Percentiles rank a stretch among this genome's conserved stretches.
phyloP scores from a whole-genome alignment of 2,888 invertebrate genomes.

The Actias luna region DNA sequence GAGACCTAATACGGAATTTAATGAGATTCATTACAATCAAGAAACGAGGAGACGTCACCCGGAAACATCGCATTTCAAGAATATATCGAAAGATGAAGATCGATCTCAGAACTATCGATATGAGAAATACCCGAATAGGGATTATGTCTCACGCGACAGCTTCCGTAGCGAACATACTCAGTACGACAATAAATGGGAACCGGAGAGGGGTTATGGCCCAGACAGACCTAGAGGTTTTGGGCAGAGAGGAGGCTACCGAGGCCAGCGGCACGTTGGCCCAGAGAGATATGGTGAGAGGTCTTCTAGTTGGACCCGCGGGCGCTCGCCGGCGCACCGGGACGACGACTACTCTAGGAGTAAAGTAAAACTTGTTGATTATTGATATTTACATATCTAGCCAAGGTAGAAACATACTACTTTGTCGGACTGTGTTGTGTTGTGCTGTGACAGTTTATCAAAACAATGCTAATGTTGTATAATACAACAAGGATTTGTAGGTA shows the following conservation, averaged over 20 bases:
- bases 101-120: constrained; percentile 22
- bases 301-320: constrained; percentile 22
- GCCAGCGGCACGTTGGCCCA: constrained; percentile 27
- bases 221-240: constrained; percentile 44
- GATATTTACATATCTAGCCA: not conserved
- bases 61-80: not conserved
- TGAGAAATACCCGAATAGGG: constrained; percentile 24
- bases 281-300: constrained; percentile 25
- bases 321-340: constrained; percentile 14
- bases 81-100: constrained; percentile 18
- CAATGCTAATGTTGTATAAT: no score
- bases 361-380: constrained; percentile 74
- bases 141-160: constrained; percentile 18
- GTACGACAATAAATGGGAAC: constrained; percentile 44
- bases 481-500: no score
- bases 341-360: constrained; percentile 40
- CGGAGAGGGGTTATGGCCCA: constrained; percentile 27
- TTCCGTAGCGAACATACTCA: constrained; percentile 31
- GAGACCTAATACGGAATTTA: constrained; percentile 38
- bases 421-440: not conserved
- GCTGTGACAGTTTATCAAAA: not conserved
- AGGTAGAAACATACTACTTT: not conserved
- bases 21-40: constrained; percentile 6
- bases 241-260: constrained; percentile 48
- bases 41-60: constrained; percentile 19